Evolutionary conservation across 1,140 invertebrate species (phyloP).

Genomic region (Tribolium castaneum): DNA sequence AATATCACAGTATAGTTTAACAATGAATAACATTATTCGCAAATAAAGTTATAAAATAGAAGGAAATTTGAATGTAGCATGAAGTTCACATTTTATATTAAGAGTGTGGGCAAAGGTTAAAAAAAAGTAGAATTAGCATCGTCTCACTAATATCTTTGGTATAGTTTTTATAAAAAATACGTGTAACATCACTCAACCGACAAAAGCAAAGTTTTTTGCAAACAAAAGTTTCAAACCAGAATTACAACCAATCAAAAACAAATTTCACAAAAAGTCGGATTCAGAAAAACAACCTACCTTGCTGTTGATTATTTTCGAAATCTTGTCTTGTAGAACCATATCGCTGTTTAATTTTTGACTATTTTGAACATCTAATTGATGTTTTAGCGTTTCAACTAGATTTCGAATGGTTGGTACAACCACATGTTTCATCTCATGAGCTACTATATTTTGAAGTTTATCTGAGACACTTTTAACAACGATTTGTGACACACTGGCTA

Average conservation of each 20-base stretch:
- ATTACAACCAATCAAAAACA: no score
- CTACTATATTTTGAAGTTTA: conserved; percentile 64
- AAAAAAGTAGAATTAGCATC: no score
- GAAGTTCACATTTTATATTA: no score
- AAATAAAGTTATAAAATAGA: no score
- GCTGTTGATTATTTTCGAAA: conserved; percentile 80
- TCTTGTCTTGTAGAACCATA: conserved; percentile 80
- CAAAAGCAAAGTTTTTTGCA: no score
- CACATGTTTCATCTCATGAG: conserved; percentile 64
- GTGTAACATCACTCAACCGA: no score
- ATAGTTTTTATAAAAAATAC: no score
- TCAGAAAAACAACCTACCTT: conserved; percentile 68
- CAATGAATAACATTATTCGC: no score
- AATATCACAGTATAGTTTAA: background rate
- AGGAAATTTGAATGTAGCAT: no score
- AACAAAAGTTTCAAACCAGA: no score
- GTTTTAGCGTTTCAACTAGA: conserved; percentile 74
- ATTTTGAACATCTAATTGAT: conserved; percentile 77
- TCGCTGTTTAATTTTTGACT: conserved; percentile 80
- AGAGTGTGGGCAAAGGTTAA: no score
- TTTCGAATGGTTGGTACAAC: conserved; percentile 68
- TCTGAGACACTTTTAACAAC: conserved; percentile 65
- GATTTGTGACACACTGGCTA: conserved; percentile 62
- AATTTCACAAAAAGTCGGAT: background rate
- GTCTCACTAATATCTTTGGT: no score